Evolutionary conservation across 2,113 vertebrate genomes (phyloP).

Genomic region (Balaenoptera acutorostrata): DNA sequence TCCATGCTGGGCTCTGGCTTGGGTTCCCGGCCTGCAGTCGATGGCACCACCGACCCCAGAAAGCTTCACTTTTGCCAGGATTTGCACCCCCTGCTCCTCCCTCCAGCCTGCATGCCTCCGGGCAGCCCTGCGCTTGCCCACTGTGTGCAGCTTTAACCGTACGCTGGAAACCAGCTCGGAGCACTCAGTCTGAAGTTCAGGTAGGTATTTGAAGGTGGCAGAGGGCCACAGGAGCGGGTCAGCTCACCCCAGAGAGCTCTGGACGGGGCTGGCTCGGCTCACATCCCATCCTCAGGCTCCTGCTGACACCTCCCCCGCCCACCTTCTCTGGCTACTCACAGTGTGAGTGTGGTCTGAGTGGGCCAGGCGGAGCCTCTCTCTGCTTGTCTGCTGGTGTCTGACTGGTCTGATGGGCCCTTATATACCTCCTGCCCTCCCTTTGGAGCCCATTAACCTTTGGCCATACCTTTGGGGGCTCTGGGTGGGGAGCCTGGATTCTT

Average conservation of each 20-base stretch:
- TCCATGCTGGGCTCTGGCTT: neutral
- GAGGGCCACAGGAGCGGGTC: neutral
- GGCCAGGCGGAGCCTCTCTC: neutral
- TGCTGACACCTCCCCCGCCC: neutral
- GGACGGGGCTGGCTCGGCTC: neutral
- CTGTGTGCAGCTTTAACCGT: fast-evolving
- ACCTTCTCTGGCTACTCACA: neutral
- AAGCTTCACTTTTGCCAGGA: neutral
- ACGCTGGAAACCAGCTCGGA: neutral
- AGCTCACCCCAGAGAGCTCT: neutral
- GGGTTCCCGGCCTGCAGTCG: neutral
- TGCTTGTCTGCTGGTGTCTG: neutral
- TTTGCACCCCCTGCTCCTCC: no score
- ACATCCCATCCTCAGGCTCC: neutral
- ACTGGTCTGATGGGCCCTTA: neutral
- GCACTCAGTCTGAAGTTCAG: neutral
- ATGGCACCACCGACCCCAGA: neutral
- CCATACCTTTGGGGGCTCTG: neutral
- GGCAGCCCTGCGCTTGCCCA: neutral
- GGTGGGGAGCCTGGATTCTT: slow-evolving; percentile 16
- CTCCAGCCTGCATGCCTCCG: neutral
- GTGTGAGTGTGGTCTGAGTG: fast-evolving
- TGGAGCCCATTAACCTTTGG: slow-evolving; percentile 26
- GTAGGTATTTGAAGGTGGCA: neutral
- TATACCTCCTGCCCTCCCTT: neutral